Evolutionary conservation across 2,888 invertebrate species (phyloP).

Genomic region (Catocala nupta): DNA sequence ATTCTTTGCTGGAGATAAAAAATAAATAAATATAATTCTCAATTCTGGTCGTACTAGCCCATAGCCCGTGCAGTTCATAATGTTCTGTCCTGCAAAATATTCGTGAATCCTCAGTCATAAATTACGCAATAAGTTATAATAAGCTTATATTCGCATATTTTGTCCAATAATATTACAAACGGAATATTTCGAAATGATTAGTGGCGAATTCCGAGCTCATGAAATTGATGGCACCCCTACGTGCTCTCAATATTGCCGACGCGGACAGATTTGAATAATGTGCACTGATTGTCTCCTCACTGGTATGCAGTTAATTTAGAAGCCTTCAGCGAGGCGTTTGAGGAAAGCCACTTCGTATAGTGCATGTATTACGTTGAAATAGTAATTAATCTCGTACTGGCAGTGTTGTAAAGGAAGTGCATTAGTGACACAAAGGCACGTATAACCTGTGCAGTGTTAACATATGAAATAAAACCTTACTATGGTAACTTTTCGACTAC

Average conservation of each 20-base stretch:
- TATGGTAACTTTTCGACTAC: too few relatives aligned
- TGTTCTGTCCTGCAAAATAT: too few relatives aligned
- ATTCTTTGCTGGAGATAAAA: too few relatives aligned
- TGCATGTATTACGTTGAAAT: not conserved
- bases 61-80: too few relatives aligned
- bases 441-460: too few relatives aligned
- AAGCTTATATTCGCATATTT: not conserved
- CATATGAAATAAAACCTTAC: too few relatives aligned
- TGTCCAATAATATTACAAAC: not conserved
- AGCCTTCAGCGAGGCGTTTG: not conserved
- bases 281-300: constrained; percentile 38
- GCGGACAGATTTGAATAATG: constrained; percentile 52
- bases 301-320: constrained; percentile 50
- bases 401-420: too few relatives aligned
- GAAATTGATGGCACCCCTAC: constrained; percentile 1
- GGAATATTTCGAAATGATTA: not conserved
- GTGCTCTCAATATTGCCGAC: constrained; percentile 21
- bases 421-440: too few relatives aligned
- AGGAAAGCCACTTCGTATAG: not conserved
- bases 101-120: not conserved
- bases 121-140: not conserved
- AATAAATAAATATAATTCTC: too few relatives aligned
- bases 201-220: not conserved
- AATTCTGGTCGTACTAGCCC: too few relatives aligned
- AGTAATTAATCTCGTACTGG: not conserved